These are phyloP conservation scores for Enteromius thamalakanensis DNA, from an alignment of 2,797 vertebrate genomes.

Conservation along the genomic window DNA sequence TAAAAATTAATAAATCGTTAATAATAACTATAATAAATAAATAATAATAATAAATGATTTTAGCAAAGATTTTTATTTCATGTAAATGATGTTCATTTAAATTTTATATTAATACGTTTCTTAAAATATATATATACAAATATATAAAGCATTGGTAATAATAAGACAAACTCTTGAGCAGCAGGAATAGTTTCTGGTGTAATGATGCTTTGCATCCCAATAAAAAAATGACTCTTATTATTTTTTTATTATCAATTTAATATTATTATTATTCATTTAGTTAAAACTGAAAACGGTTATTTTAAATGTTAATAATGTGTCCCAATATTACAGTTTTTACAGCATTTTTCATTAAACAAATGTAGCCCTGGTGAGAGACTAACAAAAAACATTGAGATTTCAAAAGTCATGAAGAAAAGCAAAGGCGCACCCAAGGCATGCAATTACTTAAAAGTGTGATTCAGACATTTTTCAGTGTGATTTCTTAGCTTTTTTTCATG, in stretches of 20 bases:
- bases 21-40: too few species aligned
- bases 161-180: background rate
- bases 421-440: background rate
- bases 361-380: background rate
- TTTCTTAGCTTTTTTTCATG: too few species aligned
- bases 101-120: background rate
- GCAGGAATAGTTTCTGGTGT: background rate
- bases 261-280: too few species aligned
- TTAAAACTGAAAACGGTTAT: background rate
- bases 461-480: background rate
- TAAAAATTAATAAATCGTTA: background rate
- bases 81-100: background rate
- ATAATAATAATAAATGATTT: background rate
- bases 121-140: too few species aligned
- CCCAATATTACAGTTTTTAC: background rate
- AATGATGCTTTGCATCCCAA: background rate
- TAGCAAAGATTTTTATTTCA: background rate
- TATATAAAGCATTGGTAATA: background rate
- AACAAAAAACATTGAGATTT: background rate
- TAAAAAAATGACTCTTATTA: too few species aligned
- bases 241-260: too few species aligned
- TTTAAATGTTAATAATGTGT: background rate
- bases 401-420: background rate
- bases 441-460: background rate
- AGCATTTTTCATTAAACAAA: background rate